A percentile compares a stretch with the other conserved stretches of the same genome.
Evolutionary conservation across 2,888 invertebrate species (phyloP).

Genomic region (Ypsolopha scabrella): DNA sequence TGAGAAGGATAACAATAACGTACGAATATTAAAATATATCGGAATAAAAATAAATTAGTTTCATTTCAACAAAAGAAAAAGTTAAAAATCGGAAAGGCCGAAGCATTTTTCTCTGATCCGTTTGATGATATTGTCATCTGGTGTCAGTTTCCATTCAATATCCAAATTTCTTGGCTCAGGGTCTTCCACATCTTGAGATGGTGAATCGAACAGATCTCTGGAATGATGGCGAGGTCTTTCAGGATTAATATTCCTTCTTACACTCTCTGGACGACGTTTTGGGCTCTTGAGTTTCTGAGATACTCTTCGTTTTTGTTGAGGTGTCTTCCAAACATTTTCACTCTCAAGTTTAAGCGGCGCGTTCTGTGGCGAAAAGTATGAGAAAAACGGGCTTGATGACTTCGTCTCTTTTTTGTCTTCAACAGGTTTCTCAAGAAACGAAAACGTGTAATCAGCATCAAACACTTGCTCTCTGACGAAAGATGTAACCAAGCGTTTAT

Average conservation of each 20-base stretch:
- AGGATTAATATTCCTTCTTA: conserved; percentile 15
- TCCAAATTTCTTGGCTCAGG: conserved; percentile 26
- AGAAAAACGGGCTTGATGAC: conserved; percentile 48
- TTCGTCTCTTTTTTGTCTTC: conserved; percentile 34
- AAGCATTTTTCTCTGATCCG: conserved; percentile 47
- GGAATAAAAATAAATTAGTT: neutral
- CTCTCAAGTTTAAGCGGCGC: conserved; percentile 8
- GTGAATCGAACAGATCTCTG: conserved; percentile 53
- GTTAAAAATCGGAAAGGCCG: conserved; percentile 39
- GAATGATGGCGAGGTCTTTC: conserved; percentile 24
- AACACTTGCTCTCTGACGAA: conserved; percentile 43
- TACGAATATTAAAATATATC: conserved; percentile 1
- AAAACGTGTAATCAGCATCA: conserved; percentile 49
- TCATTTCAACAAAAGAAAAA: conserved; percentile 13
- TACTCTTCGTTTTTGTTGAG: conserved; percentile 15
- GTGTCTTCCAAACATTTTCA: conserved; percentile 31
- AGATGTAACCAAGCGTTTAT: conserved; percentile 33
- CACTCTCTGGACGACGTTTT: conserved; percentile 8
- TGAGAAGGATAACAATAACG: neutral
- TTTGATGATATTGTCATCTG: conserved; percentile 44
- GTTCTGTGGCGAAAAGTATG: conserved; percentile 44
- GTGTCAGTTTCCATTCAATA: conserved; percentile 36
- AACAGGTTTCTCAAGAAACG: conserved; percentile 38
- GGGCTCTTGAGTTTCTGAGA: neutral
- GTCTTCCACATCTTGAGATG: conserved; percentile 42